Base-by-base conservation (phyloP, 2,797 vertebrate species). In the Phoebastria nigripes region DNA sequence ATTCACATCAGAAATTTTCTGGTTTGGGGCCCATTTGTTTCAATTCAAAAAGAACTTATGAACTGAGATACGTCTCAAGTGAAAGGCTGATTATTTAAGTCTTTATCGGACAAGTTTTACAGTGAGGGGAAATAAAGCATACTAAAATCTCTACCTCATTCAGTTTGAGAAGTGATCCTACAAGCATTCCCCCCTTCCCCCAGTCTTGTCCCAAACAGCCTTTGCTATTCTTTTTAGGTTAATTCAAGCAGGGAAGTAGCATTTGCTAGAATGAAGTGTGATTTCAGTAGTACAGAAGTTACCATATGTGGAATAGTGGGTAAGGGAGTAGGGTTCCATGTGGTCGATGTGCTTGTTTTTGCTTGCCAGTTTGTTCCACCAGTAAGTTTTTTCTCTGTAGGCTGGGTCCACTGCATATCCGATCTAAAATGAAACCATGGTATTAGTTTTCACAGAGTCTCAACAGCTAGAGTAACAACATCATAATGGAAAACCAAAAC, bases 341-440 rank as follows among this genome's bases (percentile, higher is more conserved):
- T 99, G 90, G 99, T 98, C 2, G 99, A 98, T 9, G 98, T 98
- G 89, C 98, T 98, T 4, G 95, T 98, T 97, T 98, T 99, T 66
- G 98, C 98, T 96, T 99, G 98, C 99, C 99, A 99, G 97, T 99
- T 99, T 86, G 95, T 99, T 97, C 98, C 98, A 74, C 98, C 98
- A 8, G 98, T 98, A 46, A 98, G 96, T 96, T 98, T 99, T 89
- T 98, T 98, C 97, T 99, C 98, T 81, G 99, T 98, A 49, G 99
- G 98, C 84, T 99, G 98, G 97, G 96, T 98, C 98, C 98, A 99
- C 94, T 99, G 98, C 91, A 98, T 97, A 92, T 99, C 98, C 9
- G 98, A 98, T 94, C 99, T 99, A 95, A 80, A 93, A 90, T 5
- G 8, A 94, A 95, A 94, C 33, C 7, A 39, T 11, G 54, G 12